Conservation (phyloP, 92 coral and sea anemone species). For the Siderastrea radians region DNA sequence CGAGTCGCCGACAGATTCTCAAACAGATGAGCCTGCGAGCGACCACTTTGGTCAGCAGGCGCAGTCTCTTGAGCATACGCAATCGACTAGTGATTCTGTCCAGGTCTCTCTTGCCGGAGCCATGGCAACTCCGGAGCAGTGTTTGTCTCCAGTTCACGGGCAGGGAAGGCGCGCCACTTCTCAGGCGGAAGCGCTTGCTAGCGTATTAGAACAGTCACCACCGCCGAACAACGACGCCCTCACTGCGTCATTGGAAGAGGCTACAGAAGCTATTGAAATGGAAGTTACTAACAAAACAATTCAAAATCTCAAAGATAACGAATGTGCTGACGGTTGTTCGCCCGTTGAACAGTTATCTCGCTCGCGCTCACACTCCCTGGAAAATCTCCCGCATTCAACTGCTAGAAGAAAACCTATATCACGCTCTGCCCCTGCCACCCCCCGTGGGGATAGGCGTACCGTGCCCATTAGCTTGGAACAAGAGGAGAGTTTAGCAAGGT, state of each 20-base stretch:
- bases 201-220: conserved; percentile 90
- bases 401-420: conserved; percentile 51
- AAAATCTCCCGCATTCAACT: conserved; percentile 46
- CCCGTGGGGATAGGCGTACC: conserved; percentile 95
- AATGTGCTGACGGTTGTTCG: conserved; percentile 47
- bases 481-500: conserved; percentile 63
- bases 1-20: conserved; percentile 68
- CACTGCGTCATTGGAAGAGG: conserved; percentile 79
- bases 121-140: conserved; percentile 89
- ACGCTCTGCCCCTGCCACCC: conserved; percentile 98
- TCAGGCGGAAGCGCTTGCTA: conserved; percentile 98
- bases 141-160: conserved; percentile 76
- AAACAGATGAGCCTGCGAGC: conserved; percentile 31
- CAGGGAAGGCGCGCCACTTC: conserved; percentile 79
- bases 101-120: conserved; percentile 51
- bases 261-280: conserved; percentile 87
- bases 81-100: not conserved
- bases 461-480: conserved; percentile 74
- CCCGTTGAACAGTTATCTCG: conserved; percentile 53
- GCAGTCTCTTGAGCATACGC: conserved; percentile 23
- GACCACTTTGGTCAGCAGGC: conserved; percentile 23
- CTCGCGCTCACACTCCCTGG: conserved; percentile 78
- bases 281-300: conserved; percentile 38
- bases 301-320: conserved; percentile 46
- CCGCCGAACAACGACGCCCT: conserved; percentile 34